Conservation (phyloP, 2,113 vertebrate genomes). For the Equus przewalskii region DNA sequence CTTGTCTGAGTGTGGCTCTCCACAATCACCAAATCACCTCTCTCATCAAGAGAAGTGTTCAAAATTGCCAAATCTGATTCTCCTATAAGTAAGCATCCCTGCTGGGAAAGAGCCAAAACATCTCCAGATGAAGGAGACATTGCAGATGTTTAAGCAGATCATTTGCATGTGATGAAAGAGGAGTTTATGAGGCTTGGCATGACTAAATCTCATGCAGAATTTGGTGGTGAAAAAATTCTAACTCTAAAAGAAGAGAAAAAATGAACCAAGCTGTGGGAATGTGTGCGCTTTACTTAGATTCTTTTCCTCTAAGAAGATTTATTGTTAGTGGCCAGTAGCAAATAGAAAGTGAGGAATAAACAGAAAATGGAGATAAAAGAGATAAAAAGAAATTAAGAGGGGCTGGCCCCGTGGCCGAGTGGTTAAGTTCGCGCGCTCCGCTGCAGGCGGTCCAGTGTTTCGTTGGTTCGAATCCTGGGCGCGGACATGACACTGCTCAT, state of each 20-base stretch:
- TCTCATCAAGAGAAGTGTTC: neutral
- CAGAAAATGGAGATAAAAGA: neutral
- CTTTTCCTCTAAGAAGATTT: neutral
- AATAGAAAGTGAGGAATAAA: neutral
- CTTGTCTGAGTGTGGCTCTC: neutral
- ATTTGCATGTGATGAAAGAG: neutral
- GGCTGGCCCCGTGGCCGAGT: too few relatives aligned
- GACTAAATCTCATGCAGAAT: neutral
- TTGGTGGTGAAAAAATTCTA: neutral
- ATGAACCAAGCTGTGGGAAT: neutral
- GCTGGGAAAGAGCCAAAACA: neutral
- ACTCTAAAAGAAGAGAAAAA: neutral
- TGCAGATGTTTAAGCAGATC: neutral
- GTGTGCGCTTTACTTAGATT: neutral
- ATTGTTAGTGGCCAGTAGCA: neutral
- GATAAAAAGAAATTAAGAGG: neutral
- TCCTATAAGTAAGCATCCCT: neutral
- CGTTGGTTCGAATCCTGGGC: too few relatives aligned
- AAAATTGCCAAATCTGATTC: neutral
- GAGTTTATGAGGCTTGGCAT: neutral
- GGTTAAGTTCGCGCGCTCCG: too few relatives aligned
- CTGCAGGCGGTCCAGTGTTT: too few relatives aligned
- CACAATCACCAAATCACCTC: neutral
- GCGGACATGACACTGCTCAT: too few relatives aligned
- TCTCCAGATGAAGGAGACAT: neutral